Conservation (phyloP, 2,888 invertebrate species). For the Lasius platythorax region DNA sequence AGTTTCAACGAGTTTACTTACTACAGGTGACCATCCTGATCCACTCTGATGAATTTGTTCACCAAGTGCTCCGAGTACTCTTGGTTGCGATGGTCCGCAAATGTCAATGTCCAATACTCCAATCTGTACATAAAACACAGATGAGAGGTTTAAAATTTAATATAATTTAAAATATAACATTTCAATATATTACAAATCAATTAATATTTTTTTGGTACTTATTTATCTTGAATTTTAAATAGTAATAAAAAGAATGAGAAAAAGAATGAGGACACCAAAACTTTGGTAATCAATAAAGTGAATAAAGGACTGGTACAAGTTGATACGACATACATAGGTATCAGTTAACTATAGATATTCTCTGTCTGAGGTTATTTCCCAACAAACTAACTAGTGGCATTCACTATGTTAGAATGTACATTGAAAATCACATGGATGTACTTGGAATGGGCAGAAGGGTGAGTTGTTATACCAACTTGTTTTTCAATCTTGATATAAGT, state of each 20-base stretch:
- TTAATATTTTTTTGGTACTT: neutral
- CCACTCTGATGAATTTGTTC: conserved; percentile 98
- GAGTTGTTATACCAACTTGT: conserved; percentile 62
- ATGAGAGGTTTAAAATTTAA: conserved; percentile 37
- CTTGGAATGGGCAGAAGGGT: conserved; percentile 82
- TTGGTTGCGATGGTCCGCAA: conserved; percentile 99
- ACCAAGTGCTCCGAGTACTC: conserved; percentile 95
- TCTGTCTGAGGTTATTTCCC: conserved; percentile 27
- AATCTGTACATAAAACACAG: conserved; percentile 89
- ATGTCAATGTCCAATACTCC: conserved; percentile 99
- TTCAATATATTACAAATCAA: conserved; percentile 25
- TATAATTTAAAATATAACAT: conserved; percentile 33
- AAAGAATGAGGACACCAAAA: neutral
- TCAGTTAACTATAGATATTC: conserved; percentile 52
- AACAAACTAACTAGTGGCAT: conserved; percentile 12
- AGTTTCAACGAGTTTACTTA: conserved; percentile 86
- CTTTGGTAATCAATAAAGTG: conserved; percentile 81
- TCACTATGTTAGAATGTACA: conserved; percentile 76
- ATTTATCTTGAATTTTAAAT: conserved; percentile 12
- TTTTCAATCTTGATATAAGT: neutral
- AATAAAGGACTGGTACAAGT: conserved; percentile 82
- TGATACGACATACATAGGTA: conserved; percentile 79
- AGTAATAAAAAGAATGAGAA: neutral
- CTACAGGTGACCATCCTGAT: conserved; percentile 98
- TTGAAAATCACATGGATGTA: conserved; percentile 83